These are phyloP conservation scores for Aurelia sp. DNA, from an alignment of 30 jellyfish, hydroid and myxozoan species.

Conservation along the genomic window DNA sequence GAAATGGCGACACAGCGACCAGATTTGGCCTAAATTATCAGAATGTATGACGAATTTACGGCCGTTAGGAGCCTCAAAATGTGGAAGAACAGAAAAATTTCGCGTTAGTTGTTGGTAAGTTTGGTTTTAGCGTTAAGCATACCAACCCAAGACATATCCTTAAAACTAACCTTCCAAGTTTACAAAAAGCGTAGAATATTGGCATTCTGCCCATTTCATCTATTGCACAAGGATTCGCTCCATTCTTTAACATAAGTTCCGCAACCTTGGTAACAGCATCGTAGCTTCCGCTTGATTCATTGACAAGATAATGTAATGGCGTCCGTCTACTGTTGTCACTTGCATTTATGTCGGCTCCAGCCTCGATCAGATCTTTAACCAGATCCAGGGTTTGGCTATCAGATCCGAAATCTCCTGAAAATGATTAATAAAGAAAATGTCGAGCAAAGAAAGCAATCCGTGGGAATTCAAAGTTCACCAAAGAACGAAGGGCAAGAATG, in stretches of 20 bases:
- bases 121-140: no score
- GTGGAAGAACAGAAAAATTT: no score
- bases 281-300: constrained; percentile 57
- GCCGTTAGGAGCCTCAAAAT: no score
- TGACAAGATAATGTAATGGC: constrained; percentile 45
- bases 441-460: no score
- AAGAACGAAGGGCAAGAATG: no score
- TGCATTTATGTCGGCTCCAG: constrained; percentile 41
- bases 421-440: no score
- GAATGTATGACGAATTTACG: no score
- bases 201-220: constrained; percentile 41
- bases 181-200: constrained; percentile 38
- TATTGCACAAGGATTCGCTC: constrained; percentile 19
- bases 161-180: constrained; percentile 3
- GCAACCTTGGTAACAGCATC: constrained; percentile 51
- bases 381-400: background rate
- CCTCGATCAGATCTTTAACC: constrained; percentile 21
- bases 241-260: constrained; percentile 19
- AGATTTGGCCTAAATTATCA: no score
- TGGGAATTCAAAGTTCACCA: no score
- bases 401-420: background rate
- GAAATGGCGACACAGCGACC: no score
- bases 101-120: no score
- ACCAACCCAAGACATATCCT: no score
- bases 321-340: constrained; percentile 14